Evolutionary conservation across 2,113 vertebrate genomes (phyloP).

Genomic region (Calidris pygmaea): DNA sequence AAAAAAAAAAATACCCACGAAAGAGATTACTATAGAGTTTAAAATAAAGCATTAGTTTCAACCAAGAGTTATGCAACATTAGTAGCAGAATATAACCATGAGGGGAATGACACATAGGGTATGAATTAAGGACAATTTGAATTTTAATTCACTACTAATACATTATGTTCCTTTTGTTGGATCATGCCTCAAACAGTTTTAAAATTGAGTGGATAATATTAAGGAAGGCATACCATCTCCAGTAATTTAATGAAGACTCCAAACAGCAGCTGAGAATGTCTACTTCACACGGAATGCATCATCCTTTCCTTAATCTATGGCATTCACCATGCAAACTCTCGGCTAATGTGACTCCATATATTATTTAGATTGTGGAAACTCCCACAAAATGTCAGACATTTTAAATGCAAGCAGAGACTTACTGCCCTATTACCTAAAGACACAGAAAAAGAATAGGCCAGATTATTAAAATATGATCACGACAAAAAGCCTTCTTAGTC

Average conservation of each 20-base stretch:
- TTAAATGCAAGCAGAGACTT: not conserved
- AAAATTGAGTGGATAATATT: conserved; percentile 34
- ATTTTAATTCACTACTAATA: conserved; percentile 43
- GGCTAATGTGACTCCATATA: not conserved
- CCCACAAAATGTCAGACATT: not conserved
- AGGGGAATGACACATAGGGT: conserved; percentile 2
- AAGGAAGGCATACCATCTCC: not conserved
- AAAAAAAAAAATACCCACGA: not conserved
- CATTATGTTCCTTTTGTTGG: not conserved
- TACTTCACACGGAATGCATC: not conserved
- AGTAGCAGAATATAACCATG: conserved; percentile 1
- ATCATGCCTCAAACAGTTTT: conserved; percentile 26
- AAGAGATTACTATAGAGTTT: not conserved
- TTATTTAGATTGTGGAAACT: not conserved
- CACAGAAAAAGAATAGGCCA: not conserved
- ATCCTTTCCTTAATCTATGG: not conserved
- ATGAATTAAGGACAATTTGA: conserved; percentile 27
- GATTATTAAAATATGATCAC: not conserved
- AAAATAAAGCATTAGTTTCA: conserved; percentile 3
- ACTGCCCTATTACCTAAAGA: not conserved
- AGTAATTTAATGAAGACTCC: conserved; percentile 13
- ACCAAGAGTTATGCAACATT: not conserved
- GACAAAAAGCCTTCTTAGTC: not conserved
- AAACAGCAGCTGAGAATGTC: not conserved
- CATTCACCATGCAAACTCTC: not conserved